These are phyloP conservation scores for Holothuria glaberrima DNA, from an alignment of 35 echinoderm and acorn worm species.

Conservation along the genomic window DNA sequence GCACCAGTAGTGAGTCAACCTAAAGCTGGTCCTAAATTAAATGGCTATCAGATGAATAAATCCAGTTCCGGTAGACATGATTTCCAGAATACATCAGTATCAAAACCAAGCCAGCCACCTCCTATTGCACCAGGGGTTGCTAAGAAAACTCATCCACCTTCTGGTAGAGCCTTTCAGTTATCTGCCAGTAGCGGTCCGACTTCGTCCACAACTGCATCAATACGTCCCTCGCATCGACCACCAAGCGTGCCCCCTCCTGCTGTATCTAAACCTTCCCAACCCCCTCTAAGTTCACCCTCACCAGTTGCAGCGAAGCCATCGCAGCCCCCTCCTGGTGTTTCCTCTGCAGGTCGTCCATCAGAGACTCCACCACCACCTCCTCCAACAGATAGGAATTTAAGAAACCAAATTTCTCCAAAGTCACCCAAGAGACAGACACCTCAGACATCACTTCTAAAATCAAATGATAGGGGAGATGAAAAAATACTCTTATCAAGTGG, in stretches of 20 bases:
- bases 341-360: too few species aligned
- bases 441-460: not conserved
- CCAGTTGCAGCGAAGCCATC: not conserved
- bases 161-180: not conserved
- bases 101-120: slow-evolving; percentile 24
- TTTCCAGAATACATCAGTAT: not conserved
- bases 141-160: not conserved
- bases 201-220: not conserved
- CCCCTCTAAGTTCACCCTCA: not conserved
- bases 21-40: not conserved
- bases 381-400: too few species aligned
- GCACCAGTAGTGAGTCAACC: slow-evolving; percentile 35
- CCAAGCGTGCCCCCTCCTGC: not conserved
- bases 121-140: not conserved
- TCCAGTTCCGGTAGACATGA: not conserved
- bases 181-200: not conserved
- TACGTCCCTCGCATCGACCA: slow-evolving; percentile 29
- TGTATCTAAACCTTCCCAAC: not conserved
- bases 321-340: not conserved
- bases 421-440: not conserved
- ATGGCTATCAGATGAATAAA: not conserved
- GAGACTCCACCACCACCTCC: too few species aligned
- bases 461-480: not conserved
- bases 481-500: not conserved
- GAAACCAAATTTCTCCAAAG: too few species aligned